These are phyloP conservation scores for Micrasema longulum DNA, from an alignment of 1,140 invertebrate species.

Conservation along the genomic window DNA sequence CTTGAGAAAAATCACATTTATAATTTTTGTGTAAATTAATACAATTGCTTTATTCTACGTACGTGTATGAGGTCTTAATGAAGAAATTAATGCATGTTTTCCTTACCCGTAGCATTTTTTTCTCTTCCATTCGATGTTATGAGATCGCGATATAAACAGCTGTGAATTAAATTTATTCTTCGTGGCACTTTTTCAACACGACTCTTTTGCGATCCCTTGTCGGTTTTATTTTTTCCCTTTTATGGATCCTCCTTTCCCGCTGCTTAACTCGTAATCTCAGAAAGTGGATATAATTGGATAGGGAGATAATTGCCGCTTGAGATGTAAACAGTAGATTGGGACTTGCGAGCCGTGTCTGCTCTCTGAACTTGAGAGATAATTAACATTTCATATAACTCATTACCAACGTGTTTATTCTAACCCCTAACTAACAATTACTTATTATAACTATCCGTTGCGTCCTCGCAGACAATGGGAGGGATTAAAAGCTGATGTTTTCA, in stretches of 20 bases:
- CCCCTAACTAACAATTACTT: not conserved
- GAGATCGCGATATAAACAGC: slow-evolving; percentile 4
- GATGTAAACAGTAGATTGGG: slow-evolving; percentile 46
- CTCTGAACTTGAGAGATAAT: slow-evolving; percentile 39
- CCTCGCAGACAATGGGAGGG: no score
- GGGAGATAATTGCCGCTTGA: slow-evolving; percentile 46
- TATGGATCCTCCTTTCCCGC: not conserved
- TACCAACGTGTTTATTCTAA: slow-evolving; percentile 20
- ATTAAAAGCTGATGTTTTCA: no score
- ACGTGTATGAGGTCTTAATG: no score
- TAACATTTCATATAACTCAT: slow-evolving; percentile 47
- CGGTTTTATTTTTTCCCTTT: slow-evolving; percentile 3
- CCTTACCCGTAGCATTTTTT: no score
- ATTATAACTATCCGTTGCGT: not conserved
- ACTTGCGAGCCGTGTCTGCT: slow-evolving; percentile 14
- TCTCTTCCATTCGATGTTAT: slow-evolving; percentile 1
- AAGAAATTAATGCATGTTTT: no score
- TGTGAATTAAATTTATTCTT: slow-evolving; percentile 6
- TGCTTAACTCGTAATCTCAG: slow-evolving; percentile 33
- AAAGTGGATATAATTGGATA: slow-evolving; percentile 38
- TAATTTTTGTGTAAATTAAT: no score
- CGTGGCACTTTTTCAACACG: not conserved
- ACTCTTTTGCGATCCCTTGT: not conserved
- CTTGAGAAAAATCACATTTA: no score
- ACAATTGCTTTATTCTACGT: no score